Conservation (phyloP, 2,113 vertebrate species). For the Ellobius talpinus region DNA sequence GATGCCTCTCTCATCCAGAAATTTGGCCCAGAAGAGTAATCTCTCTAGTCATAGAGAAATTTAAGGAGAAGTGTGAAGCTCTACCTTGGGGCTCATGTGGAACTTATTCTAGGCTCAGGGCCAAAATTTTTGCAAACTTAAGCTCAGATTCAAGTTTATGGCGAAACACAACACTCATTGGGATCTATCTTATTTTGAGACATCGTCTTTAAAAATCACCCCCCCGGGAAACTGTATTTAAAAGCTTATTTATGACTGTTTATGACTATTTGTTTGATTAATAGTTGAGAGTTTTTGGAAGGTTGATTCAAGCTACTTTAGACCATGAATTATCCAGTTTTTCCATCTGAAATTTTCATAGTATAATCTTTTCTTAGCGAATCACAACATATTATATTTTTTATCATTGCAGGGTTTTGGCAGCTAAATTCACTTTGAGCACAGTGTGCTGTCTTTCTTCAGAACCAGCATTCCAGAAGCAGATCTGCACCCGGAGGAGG, state of each 20-base stretch:
- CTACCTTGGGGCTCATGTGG: conserved; percentile 54
- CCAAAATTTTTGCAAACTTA: conserved; percentile 78
- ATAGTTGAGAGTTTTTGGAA: conserved; percentile 56
- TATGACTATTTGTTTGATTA: conserved; percentile 72
- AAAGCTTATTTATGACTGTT: conserved; percentile 60
- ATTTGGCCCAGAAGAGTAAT: conserved; percentile 71
- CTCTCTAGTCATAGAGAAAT: conserved; percentile 58
- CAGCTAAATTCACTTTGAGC: conserved; percentile 67
- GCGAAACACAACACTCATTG: conserved; percentile 51
- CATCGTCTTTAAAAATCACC: conserved; percentile 52
- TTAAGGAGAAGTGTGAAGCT: conserved; percentile 67
- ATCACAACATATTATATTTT: conserved; percentile 36
- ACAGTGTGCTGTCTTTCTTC: conserved; percentile 75
- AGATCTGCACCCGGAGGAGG: conserved; percentile 42
- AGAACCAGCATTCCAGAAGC: conserved; percentile 77
- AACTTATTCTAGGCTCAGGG: conserved; percentile 65
- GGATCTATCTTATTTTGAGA: conserved; percentile 52
- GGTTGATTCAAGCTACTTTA: conserved; percentile 67
- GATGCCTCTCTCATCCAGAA: conserved; percentile 39
- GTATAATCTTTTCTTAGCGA: conserved; percentile 40
- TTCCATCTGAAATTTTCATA: conserved; percentile 76
- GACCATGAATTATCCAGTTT: conserved; percentile 56
- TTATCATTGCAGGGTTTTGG: conserved; percentile 77
- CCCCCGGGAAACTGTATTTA: conserved; percentile 58
- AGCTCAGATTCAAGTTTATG: conserved; percentile 70